phyloP scores from a whole-genome alignment of 1,140 invertebrate species.

The Drosophila arizonae region DNA sequence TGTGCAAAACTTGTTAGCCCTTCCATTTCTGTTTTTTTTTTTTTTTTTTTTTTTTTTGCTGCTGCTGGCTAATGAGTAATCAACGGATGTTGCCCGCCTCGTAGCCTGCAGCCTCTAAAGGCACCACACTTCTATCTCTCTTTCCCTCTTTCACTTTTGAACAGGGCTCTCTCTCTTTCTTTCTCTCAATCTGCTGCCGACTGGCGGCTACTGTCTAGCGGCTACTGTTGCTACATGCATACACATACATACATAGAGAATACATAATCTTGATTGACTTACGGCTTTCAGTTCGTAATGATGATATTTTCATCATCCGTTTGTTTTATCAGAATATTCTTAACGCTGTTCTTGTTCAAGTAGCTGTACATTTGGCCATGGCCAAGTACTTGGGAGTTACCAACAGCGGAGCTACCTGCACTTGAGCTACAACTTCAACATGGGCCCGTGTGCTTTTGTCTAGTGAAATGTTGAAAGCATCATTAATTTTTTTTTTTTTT shows the following conservation, averaged over 20 bases:
- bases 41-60: not conserved
- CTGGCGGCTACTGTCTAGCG: slow-evolving; percentile 21
- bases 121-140: slow-evolving; percentile 3
- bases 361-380: slow-evolving; percentile 68
- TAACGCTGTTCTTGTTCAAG: slow-evolving; percentile 28
- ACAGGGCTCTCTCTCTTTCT: slow-evolving; percentile 1
- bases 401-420: slow-evolving; percentile 52
- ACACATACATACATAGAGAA: not conserved
- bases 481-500: slow-evolving; percentile 59
- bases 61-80: slow-evolving; percentile 47
- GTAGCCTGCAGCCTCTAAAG: slow-evolving; percentile 23
- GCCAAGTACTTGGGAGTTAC: slow-evolving; percentile 19
- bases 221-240: slow-evolving; percentile 16
- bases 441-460: slow-evolving; percentile 51
- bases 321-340: slow-evolving; percentile 60
- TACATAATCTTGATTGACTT: slow-evolving; percentile 58
- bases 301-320: slow-evolving; percentile 64
- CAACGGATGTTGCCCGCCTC: slow-evolving; percentile 44
- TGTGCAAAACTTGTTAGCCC: slow-evolving; percentile 20
- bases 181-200: slow-evolving; percentile 7
- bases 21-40: slow-evolving; percentile 14
- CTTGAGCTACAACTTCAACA: slow-evolving; percentile 37
- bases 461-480: slow-evolving; percentile 80
- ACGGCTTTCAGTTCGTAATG: slow-evolving; percentile 41
- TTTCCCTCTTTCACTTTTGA: slow-evolving; percentile 5